Conservation (phyloP, 2,888 invertebrate genomes). For the Lathronympha strigana region DNA sequence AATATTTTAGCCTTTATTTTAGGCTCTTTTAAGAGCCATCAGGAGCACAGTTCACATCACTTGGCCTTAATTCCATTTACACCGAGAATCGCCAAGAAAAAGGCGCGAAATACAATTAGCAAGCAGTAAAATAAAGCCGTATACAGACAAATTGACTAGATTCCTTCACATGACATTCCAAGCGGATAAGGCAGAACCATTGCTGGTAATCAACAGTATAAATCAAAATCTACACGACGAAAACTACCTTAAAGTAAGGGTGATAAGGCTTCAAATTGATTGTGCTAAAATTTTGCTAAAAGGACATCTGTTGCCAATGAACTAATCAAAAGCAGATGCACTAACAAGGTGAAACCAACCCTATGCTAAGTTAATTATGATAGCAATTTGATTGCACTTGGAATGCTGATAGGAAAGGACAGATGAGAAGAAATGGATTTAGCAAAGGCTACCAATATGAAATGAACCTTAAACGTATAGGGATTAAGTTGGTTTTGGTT, state of each 20-base stretch:
- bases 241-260: conserved; percentile 4
- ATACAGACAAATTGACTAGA: conserved; percentile 32
- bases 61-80: neutral
- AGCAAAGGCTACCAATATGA: neutral
- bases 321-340: conserved; percentile 14
- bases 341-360: conserved; percentile 14
- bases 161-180: conserved; percentile 25
- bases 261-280: neutral
- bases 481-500: conserved; percentile 48
- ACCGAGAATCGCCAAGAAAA: neutral
- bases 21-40: too few species aligned
- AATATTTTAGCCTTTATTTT: too few species aligned
- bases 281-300: neutral
- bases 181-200: conserved; percentile 22
- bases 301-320: conserved; percentile 7
- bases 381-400: neutral
- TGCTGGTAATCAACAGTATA: conserved; percentile 15
- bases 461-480: conserved; percentile 43
- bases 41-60: neutral
- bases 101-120: conserved; percentile 24
- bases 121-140: conserved; percentile 31
- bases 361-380: conserved; percentile 2
- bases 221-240: neutral
- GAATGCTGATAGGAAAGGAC: conserved; percentile 11
- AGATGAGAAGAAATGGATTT: conserved; percentile 3